These are phyloP conservation scores for Enteromius viviparus DNA, from an alignment of 2,797 vertebrate genomes.

Conservation along the genomic window DNA sequence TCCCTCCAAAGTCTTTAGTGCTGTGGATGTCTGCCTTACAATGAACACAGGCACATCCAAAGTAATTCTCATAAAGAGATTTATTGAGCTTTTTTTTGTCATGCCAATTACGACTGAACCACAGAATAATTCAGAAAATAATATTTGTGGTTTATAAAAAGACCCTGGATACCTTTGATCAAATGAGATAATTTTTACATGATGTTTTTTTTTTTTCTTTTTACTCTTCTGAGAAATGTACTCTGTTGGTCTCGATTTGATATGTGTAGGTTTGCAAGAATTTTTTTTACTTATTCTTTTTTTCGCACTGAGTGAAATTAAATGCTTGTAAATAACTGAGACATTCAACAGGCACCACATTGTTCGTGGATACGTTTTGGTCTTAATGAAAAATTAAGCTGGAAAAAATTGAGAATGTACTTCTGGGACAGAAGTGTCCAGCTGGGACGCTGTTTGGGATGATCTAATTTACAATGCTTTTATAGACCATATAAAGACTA, in stretches of 20 bases:
- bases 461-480: neutral
- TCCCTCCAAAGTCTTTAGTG: slow-evolving; percentile 12
- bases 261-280: neutral
- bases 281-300: neutral
- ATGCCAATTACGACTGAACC: neutral
- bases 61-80: slow-evolving; percentile 10
- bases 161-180: neutral
- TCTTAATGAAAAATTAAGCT: neutral
- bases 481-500: neutral
- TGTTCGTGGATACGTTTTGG: neutral
- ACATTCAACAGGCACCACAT: neutral
- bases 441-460: neutral
- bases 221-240: neutral
- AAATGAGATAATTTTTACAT: slow-evolving; percentile 5
- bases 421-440: neutral
- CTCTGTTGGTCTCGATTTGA: neutral
- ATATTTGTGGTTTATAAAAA: slow-evolving; percentile 21
- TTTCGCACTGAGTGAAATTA: neutral
- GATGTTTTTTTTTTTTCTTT: neutral
- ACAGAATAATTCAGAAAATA: neutral
- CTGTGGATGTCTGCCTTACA: slow-evolving; percentile 28
- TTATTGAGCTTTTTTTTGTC: neutral
- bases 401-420: neutral
- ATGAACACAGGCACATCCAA: slow-evolving; percentile 23
- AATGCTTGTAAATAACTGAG: neutral